These are phyloP conservation scores for Bruchidius siliquastri DNA, from an alignment of 2,888 invertebrate species.

Conservation along the genomic window DNA sequence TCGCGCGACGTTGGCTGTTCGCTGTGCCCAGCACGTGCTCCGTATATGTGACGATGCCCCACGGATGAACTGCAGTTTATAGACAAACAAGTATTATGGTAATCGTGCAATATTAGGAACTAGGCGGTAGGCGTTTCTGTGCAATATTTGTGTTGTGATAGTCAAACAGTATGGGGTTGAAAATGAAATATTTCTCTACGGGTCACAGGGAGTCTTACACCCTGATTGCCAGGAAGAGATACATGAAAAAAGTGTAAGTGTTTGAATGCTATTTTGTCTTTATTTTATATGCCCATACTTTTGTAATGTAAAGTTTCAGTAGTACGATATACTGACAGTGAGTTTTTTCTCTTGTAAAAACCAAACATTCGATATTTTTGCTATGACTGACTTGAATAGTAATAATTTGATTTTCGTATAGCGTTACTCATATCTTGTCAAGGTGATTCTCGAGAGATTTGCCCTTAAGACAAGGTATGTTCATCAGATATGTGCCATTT, in stretches of 20 bases:
- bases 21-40: neutral
- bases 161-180: slow-evolving; percentile 24
- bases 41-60: neutral
- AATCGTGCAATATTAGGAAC: neutral
- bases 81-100: neutral
- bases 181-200: slow-evolving; percentile 58
- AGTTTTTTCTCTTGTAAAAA: no score
- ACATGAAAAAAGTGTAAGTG: slow-evolving; percentile 66
- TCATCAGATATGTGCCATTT: no score
- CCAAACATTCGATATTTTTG: no score
- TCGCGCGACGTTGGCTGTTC: neutral
- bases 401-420: no score
- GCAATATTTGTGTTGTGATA: neutral
- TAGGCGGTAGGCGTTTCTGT: neutral
- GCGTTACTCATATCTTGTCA: no score
- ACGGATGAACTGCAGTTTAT: neutral
- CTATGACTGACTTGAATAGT: no score
- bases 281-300: neutral
- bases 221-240: slow-evolving; percentile 57
- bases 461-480: no score
- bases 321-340: no score
- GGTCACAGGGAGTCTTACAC: slow-evolving; percentile 59
- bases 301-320: neutral
- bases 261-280: slow-evolving; percentile 7
- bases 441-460: no score